Evolutionary conservation across 92 coral and sea anemone species (phyloP).

Genomic region (Zoanthus sociatus): DNA sequence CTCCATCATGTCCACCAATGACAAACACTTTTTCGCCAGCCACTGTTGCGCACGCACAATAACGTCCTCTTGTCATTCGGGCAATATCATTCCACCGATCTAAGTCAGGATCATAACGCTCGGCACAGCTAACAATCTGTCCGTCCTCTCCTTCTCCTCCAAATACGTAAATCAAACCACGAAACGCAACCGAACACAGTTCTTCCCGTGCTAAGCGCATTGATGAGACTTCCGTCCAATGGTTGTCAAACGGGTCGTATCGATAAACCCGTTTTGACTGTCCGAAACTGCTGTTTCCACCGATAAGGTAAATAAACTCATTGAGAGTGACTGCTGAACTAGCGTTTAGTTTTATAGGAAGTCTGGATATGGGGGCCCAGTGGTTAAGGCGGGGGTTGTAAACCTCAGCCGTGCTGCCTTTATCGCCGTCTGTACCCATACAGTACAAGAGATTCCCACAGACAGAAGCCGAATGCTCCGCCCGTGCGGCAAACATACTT

Average conservation of each 20-base stretch:
- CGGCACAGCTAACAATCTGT: slow-evolving; percentile 53
- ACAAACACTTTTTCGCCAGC: slow-evolving; percentile 64
- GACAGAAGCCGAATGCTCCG: slow-evolving; percentile 65
- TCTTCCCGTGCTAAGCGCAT: slow-evolving; percentile 78
- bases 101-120: slow-evolving; percentile 60
- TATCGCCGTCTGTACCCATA: slow-evolving; percentile 62
- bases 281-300: slow-evolving; percentile 66
- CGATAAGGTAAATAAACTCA: slow-evolving; percentile 68
- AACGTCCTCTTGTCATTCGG: slow-evolving; percentile 65
- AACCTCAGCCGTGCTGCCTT: slow-evolving; percentile 60
- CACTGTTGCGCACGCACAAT: slow-evolving; percentile 69
- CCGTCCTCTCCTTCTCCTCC: slow-evolving; percentile 75
- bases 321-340: slow-evolving; percentile 77
- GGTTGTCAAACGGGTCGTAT: slow-evolving; percentile 70
- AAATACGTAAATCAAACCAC: slow-evolving; percentile 68
- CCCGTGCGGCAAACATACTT: slow-evolving; percentile 64
- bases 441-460: slow-evolving; percentile 64
- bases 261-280: slow-evolving; percentile 71
- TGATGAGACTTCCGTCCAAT: slow-evolving; percentile 72
- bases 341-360: slow-evolving; percentile 54
- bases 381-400: slow-evolving; percentile 66
- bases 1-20: slow-evolving; percentile 73
- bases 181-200: slow-evolving; percentile 61
- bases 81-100: slow-evolving; percentile 67
- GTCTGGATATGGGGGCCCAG: slow-evolving; percentile 60